A percentile compares a stretch with the other conserved stretches of the same genome.
These are phyloP conservation scores for Pachypsylla venusta DNA, from an alignment of 1,140 invertebrate species.

Conservation along the genomic window DNA sequence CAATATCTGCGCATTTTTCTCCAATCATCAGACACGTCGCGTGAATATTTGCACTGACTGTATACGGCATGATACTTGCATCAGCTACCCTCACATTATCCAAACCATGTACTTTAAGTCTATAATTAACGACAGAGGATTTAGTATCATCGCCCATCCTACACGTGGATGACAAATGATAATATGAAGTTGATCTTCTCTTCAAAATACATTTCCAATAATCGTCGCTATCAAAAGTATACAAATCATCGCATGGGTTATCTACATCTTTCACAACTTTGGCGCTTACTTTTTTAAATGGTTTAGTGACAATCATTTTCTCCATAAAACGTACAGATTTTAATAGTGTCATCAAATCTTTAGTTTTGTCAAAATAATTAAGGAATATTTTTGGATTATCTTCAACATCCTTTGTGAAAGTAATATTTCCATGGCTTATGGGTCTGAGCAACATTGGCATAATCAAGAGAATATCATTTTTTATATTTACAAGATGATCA, in stretches of 20 bases:
- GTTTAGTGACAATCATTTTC: slow-evolving; percentile 1
- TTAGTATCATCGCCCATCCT: background rate
- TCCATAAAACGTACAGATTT: background rate
- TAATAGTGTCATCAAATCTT: background rate
- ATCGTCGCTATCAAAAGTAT: background rate
- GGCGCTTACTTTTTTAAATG: background rate
- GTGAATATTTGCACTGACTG: slow-evolving; percentile 59
- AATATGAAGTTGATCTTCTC: background rate
- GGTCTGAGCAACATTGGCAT: slow-evolving; percentile 1
- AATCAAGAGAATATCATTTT: background rate
- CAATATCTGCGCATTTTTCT: slow-evolving; percentile 58
- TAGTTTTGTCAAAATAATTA: background rate
- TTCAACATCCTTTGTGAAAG: background rate
- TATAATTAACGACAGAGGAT: slow-evolving; percentile 47
- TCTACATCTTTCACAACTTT: background rate
- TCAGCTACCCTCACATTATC: slow-evolving; percentile 47
- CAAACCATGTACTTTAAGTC: slow-evolving; percentile 47
- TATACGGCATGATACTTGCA: slow-evolving; percentile 54
- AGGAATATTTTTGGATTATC: background rate
- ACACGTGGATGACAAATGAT: background rate
- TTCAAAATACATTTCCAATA: background rate
- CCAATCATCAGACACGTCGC: slow-evolving; percentile 67
- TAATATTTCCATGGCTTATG: background rate
- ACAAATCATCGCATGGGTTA: background rate
- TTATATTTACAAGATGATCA: background rate